Base-by-base conservation (phyloP, 2,888 invertebrate species). In the Drosophila multiciliata region DNA sequence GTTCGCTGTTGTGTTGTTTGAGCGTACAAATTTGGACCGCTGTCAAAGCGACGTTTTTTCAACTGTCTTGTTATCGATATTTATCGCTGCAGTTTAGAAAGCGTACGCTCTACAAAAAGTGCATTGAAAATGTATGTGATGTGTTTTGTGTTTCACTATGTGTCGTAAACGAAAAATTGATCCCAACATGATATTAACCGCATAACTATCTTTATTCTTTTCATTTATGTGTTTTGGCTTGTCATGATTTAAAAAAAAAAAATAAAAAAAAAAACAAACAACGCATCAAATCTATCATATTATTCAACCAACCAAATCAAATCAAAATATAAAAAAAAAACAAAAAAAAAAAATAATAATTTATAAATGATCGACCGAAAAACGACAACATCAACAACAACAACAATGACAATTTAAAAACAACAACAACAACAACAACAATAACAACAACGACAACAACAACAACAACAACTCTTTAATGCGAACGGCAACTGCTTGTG, bases 401-500 rank as follows among this genome's bases (percentile, higher is more conserved):
- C 38, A 57, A 64, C 29, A 67, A 66, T 32, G 12, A 55, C 12
- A 63, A 71, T 57, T 17, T 35, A 38, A 62, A 53, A 45, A 59
- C 32, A 55, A 35, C 49, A 64, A 69, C 58, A 55, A 71, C 5
- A 29, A 29, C 26, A 26, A 26, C 29, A 72, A 69, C 1, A 59
- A 67, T 1, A 26, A 49, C 4, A 33, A 52, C 38, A 15, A 53
- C 7, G 6, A 50, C 7, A 52, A 75, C 48, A 67, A 80, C 66
- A 74, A 85, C 64, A 79, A 74, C 77, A 87, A 85, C 60, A 77
- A 77, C 69, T 66, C 61, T 78, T 70, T 68, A 81, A 85, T 85
- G 87, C 87, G 80, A 84, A 84, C 86, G 86, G 78, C 81, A 87
- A 87, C 82, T 87, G 86, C 80, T 86, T 85, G 73, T 76, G 67